Evolutionary conservation across 2,888 invertebrate species (phyloP).

Genomic region (Notodonta dromedarius): DNA sequence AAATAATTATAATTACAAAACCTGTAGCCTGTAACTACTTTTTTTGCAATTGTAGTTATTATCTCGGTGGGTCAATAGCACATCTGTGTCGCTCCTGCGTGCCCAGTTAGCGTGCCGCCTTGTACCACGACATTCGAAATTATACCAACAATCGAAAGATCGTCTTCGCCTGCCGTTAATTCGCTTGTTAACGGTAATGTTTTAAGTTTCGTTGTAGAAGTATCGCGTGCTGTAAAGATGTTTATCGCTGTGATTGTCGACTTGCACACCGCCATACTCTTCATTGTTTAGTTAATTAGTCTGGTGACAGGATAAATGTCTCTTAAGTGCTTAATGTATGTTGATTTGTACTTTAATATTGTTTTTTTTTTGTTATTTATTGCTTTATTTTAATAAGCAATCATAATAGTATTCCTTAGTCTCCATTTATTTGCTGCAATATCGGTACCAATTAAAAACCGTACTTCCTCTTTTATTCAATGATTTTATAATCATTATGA

Average conservation of each 20-base stretch:
- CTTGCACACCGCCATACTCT: neutral
- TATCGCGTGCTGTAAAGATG: neutral
- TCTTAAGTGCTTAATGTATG: too few relatives aligned
- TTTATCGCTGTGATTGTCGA: neutral
- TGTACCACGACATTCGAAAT: conserved; percentile 17
- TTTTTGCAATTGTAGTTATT: conserved; percentile 47
- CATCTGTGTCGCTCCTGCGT: conserved; percentile 45
- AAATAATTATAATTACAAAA: conserved; percentile 27
- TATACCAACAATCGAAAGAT: conserved; percentile 14
- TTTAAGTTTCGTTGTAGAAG: neutral
- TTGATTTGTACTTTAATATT: too few relatives aligned
- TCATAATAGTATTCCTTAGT: too few relatives aligned
- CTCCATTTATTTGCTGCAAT: too few relatives aligned
- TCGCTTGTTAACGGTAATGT: neutral
- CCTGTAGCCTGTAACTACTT: conserved; percentile 16
- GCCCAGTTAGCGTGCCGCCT: conserved; percentile 22
- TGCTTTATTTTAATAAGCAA: too few relatives aligned
- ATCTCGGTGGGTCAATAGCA: conserved; percentile 44
- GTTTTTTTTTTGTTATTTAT: too few relatives aligned
- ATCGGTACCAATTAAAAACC: too few relatives aligned
- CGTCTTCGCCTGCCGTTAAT: neutral
- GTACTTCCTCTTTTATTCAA: too few relatives aligned
- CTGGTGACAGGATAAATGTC: neutral
- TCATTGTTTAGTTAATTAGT: neutral
- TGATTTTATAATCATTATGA: too few relatives aligned